Evolutionary conservation across 1,140 invertebrate genomes (phyloP).

Genomic region (Proctacanthus coquilletti): DNA sequence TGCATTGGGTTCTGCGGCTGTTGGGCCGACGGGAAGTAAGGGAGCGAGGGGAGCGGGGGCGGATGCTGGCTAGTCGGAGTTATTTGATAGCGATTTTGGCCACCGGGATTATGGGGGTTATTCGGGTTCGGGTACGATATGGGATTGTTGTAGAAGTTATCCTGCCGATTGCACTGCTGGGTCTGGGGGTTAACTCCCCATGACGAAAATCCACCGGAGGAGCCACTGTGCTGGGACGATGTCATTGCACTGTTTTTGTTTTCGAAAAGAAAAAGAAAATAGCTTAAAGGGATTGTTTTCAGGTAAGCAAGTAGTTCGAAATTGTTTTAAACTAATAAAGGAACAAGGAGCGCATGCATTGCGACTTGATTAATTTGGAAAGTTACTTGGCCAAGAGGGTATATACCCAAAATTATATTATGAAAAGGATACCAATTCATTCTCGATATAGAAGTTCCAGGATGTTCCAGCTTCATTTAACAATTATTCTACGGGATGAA

Average conservation of each 20-base stretch:
- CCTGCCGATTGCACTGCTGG: slow-evolving; percentile 12
- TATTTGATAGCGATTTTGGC: slow-evolving; percentile 27
- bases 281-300: no score
- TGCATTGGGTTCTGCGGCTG: slow-evolving; percentile 13
- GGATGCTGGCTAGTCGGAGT: slow-evolving; percentile 27
- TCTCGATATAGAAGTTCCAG: no score
- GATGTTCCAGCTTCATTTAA: no score
- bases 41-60: slow-evolving; percentile 22
- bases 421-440: no score
- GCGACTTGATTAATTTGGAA: no score
- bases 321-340: no score
- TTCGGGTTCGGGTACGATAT: slow-evolving; percentile 7
- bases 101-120: slow-evolving; percentile 7
- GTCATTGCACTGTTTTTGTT: slow-evolving; percentile 24
- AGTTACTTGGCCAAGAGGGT: no score
- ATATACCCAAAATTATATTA: no score
- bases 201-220: slow-evolving; percentile 26
- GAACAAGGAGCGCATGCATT: no score
- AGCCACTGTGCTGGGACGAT: slow-evolving; percentile 27
- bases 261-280: no score
- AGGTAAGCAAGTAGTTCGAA: no score
- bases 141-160: slow-evolving; percentile 28
- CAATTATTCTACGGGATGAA: no score
- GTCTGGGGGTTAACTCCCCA: slow-evolving; percentile 26
- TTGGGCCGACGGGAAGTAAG: slow-evolving; percentile 18